phyloP scores from a whole-genome alignment of 2,888 invertebrate genomes.

The Eupsilia transversa region DNA sequence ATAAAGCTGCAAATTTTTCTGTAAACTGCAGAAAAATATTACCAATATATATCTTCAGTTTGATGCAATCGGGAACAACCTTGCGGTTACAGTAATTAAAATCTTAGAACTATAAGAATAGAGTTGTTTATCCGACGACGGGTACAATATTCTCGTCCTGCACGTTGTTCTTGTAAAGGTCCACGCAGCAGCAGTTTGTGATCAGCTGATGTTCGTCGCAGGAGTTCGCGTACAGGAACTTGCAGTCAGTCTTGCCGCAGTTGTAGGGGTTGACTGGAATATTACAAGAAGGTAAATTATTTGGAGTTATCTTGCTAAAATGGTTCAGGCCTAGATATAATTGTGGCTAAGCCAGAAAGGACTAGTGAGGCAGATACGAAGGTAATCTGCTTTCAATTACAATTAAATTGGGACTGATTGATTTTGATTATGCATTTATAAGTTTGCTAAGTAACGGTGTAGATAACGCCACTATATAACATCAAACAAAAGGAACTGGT shows the following conservation, averaged over 20 bases:
- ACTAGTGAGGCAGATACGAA: not conserved
- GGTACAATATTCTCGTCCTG: conserved; percentile 64
- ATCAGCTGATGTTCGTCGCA: conserved; percentile 94
- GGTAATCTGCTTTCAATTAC: not conserved
- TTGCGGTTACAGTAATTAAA: conserved; percentile 13
- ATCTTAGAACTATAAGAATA: conserved; percentile 10
- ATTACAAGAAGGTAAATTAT: not conserved
- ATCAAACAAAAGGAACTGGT: no score
- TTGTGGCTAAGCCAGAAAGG: not conserved
- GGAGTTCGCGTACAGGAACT: conserved; percentile 93
- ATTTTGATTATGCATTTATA: not conserved
- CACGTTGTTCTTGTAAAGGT: conserved; percentile 83
- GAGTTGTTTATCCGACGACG: conserved; percentile 52
- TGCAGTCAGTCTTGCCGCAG: conserved; percentile 93
- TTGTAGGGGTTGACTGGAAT: conserved; percentile 89
- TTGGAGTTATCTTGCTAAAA: not conserved
- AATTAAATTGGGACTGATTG: not conserved
- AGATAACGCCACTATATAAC: no score
- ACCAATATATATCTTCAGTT: conserved; percentile 47
- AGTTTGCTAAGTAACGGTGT: not conserved
- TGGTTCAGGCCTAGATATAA: not conserved
- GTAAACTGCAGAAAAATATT: conserved; percentile 3
- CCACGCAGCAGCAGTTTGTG: conserved; percentile 93
- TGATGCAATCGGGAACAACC: conserved; percentile 61
- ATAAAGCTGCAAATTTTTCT: not conserved